Base-by-base conservation (phyloP, 2,113 vertebrate genomes). In the Danionella cerebrum region DNA sequence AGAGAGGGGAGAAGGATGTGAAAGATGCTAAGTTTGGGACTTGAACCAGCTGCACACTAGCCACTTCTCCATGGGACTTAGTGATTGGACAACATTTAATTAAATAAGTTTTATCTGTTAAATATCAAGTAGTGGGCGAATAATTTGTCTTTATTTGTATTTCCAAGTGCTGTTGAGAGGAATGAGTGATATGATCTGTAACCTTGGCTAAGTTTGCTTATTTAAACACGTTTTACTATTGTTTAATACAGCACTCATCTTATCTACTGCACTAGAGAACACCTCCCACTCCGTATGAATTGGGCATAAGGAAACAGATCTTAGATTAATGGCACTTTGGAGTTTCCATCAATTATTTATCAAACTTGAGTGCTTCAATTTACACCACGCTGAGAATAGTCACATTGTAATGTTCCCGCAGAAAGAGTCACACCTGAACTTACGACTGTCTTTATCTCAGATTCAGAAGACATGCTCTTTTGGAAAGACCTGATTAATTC, bases 331-430 rank as follows among this genome's bases (percentile, higher is more conserved):
- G 65, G 67, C 60, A 72, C 62, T 65, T 55, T 47, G 42, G 66
- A 69, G 68, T 72, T 65, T 70, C 66, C 73, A 71, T 51, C 21
- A 51, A 59, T 59, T 74, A 57, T 69, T 73, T 74, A 77, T 78
- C 72, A 71, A 70, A 33, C 54, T 65, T 63, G 63, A 72, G 74
- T 55, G 59, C 62, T 76, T 74, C 60, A 67, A 54, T 78, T 77
- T 70, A 69, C 70, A 55, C 53, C 68, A 52, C 24, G 29, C 70
- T 67, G 68, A 67, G 39, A 47, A 66, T 33, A 50, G 64, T 35
- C 58, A 6, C 55, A 60, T 47, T 54, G 47, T 67, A 54, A 24
- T 52, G 21, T 59, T 59, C 64, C n/a, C 53, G 10, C 59, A 48
- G 44, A 7, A 12, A 64, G 44, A 63, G 39, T 29, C 65, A 59